Base-by-base conservation (phyloP, 2,113 vertebrate species). In the Fregetta grallaria region DNA sequence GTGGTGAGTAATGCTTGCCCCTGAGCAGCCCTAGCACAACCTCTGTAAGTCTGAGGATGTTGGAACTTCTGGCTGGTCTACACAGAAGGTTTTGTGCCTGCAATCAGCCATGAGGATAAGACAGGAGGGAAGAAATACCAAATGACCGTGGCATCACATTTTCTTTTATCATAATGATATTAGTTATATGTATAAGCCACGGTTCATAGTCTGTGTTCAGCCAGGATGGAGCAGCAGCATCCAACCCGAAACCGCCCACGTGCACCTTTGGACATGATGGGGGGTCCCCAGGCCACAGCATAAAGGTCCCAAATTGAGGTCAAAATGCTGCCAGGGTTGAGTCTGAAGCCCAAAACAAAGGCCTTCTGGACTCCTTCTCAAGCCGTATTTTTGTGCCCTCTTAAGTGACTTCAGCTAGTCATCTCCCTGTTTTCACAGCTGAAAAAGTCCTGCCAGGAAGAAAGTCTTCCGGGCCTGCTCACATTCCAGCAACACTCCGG, bases 381-480 rank as follows among this genome's bases (percentile, higher is more conserved):
- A 68, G 40, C 1, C 0, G 10, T 59, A 20, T 42, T 92, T 96
- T 67, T 75, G 55, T 92, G 66, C 52, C 63, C 22, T 74, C 56
- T 65, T 45, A 56, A 72, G 84, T 81, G 50, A 53, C 81, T 94
- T 65, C 70, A 79, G 78, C 52, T 71, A 61, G 50, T 71, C 2
- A 0, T 71, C 71, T 88, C 81, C 70, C 44, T 66, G 71, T 86
- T 73, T 47, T 15, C 86, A 62, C 49, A 66, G 81, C 62, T 12
- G 0, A 66, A 92, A 74, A 44, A 74, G 82, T 95, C 94, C 86
- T 94, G 91, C 67, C 94, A 96, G 96, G 88, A 87, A 93, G 95
- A 95, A 92, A 91, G 77, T 97, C 92, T 94, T 95, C 86, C 21
- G 90, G 97, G 90, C 74, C 95, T 94, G 76, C 88, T 95, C 84